Evolutionary conservation across 2,888 invertebrate genomes (phyloP).

Genomic region (Acronicta alni): DNA sequence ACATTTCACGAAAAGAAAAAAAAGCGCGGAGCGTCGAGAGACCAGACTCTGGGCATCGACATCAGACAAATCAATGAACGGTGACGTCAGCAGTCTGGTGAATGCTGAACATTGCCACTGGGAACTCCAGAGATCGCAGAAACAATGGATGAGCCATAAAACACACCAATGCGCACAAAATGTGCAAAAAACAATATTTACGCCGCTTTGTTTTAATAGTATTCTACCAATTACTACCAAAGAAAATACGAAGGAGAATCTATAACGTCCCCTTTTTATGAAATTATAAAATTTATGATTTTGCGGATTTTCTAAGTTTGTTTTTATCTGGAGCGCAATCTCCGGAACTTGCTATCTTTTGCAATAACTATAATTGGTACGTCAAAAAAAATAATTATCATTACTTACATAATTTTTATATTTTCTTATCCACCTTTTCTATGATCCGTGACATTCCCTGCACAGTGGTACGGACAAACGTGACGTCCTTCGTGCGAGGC

Average conservation of each 20-base stretch:
- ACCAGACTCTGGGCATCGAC: conserved; percentile 32
- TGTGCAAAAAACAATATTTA: no score
- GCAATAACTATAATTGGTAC: no score
- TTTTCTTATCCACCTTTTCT: background rate
- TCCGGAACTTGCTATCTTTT: no score
- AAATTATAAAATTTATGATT: no score
- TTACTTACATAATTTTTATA: no score
- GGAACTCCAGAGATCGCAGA: conserved; percentile 2
- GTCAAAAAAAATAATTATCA: no score
- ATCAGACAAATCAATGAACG: conserved; percentile 50
- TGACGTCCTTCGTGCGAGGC: conserved; percentile 32
- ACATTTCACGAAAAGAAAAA: conserved; percentile 4
- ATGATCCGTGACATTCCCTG: conserved; percentile 1
- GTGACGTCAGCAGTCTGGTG: conserved; percentile 50
- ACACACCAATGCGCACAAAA: background rate
- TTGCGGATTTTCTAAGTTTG: no score
- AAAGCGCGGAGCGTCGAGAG: background rate
- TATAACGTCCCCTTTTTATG: no score
- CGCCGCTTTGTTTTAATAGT: no score
- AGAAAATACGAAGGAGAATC: no score
- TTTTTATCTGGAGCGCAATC: no score
- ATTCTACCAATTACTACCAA: no score
- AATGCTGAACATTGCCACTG: conserved; percentile 27
- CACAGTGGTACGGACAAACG: conserved; percentile 11
- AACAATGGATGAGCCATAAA: background rate